These are phyloP conservation scores for Nemoura dubitans DNA, from an alignment of 2,888 invertebrate species.

Conservation along the genomic window DNA sequence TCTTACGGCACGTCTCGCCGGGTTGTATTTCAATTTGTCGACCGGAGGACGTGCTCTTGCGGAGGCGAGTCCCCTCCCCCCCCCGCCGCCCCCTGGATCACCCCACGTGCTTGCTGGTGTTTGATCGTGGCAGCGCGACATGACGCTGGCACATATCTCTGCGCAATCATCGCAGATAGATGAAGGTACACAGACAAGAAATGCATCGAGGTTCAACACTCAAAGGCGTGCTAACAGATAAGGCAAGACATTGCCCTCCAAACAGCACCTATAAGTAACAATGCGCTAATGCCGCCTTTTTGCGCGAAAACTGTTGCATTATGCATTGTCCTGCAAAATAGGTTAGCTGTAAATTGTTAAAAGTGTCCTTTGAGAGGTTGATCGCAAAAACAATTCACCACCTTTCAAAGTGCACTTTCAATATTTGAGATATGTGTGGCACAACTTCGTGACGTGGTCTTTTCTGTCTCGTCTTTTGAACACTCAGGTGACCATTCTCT, in stretches of 20 bases:
- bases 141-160: neutral
- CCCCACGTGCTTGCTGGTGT: neutral
- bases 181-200: neutral
- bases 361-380: too few relatives aligned
- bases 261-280: neutral
- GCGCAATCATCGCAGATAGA: neutral
- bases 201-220: neutral
- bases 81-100: neutral
- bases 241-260: slow-evolving; percentile 4
- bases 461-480: neutral
- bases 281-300: neutral
- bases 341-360: neutral
- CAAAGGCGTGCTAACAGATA: neutral
- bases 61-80: neutral
- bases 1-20: neutral
- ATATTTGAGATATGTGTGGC: neutral
- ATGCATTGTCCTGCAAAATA: neutral
- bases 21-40: slow-evolving; percentile 12
- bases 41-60: neutral
- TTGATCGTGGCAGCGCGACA: neutral
- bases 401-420: neutral
- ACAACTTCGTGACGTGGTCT: neutral
- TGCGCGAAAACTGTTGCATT: neutral
- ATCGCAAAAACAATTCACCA: neutral
- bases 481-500: slow-evolving; percentile 4